A percentile compares a stretch with the other conserved stretches of the same genome.
These are phyloP conservation scores for Drosophila fuyamai DNA, from an alignment of 1,140 invertebrate genomes.

Conservation along the genomic window DNA sequence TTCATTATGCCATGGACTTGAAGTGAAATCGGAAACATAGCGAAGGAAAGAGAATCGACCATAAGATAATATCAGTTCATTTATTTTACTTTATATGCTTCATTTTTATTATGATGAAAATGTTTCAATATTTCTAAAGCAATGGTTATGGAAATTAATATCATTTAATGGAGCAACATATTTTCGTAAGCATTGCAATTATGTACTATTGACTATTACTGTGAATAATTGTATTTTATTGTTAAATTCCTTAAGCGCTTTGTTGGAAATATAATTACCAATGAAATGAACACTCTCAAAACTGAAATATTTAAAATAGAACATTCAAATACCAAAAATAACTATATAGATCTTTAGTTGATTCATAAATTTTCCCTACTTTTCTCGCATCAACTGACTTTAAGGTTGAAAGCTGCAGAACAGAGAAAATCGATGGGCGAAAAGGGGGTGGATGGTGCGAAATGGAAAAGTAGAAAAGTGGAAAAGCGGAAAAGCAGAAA, in stretches of 20 bases:
- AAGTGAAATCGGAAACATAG: background rate
- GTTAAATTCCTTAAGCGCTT: too few relatives aligned
- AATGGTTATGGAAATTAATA: too few relatives aligned
- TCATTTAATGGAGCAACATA: too few relatives aligned
- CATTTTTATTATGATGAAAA: too few relatives aligned
- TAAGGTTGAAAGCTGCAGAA: background rate
- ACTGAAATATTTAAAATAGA: too few relatives aligned
- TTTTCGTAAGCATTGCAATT: too few relatives aligned
- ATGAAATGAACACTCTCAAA: too few relatives aligned
- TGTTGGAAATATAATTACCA: too few relatives aligned
- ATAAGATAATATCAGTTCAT: background rate
- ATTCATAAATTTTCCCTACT: background rate
- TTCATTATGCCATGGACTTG: conserved; percentile 12
- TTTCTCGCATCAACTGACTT: background rate
- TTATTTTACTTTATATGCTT: background rate
- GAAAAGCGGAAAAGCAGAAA: background rate
- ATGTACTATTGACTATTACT: too few relatives aligned
- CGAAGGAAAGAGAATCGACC: background rate
- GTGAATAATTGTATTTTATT: too few relatives aligned
- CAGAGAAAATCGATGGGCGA: conserved; percentile 26
- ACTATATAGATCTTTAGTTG: background rate
- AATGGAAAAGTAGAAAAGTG: background rate
- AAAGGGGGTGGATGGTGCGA: conserved; percentile 6
- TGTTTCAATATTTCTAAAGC: too few relatives aligned
- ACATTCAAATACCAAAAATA: background rate